phyloP scores from a whole-genome alignment of 2,888 invertebrate species.

The Microctonus aethiopoides region DNA sequence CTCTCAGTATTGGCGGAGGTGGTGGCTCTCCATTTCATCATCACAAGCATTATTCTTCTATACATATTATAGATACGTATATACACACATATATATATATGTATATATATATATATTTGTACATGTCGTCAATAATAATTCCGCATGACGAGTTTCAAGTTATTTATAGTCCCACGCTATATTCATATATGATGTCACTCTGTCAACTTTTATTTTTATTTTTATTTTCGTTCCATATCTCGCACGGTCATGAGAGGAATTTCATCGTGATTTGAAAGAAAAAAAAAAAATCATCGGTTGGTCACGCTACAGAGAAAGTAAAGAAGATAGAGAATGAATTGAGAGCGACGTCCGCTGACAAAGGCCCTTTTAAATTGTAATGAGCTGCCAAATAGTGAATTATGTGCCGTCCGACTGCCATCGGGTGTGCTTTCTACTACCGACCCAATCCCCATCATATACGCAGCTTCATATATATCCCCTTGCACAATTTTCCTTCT shows the following conservation, averaged over 20 bases:
- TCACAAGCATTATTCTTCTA: not conserved
- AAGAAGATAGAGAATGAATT: slow-evolving; percentile 21
- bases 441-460: slow-evolving; percentile 22
- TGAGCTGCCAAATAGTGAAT: slow-evolving; percentile 68
- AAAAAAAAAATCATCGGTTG: slow-evolving; percentile 3
- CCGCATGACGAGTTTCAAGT: slow-evolving; percentile 1
- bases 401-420: slow-evolving; percentile 64
- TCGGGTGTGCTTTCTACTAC: slow-evolving; percentile 52
- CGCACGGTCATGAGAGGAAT: not conserved
- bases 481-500: slow-evolving; percentile 33
- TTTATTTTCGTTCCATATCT: not conserved
- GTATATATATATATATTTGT: not conserved
- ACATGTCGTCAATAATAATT: not conserved
- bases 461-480: slow-evolving; percentile 32
- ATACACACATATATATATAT: not conserved
- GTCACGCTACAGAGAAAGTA: slow-evolving; percentile 9
- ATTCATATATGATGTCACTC: slow-evolving; percentile 5
- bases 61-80: not conserved
- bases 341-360: slow-evolving; percentile 31
- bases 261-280: not conserved
- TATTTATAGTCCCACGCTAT: slow-evolving; percentile 7
- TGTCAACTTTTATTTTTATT: not conserved
- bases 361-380: slow-evolving; percentile 66
- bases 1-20: slow-evolving; percentile 19
- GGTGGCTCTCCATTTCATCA: slow-evolving; percentile 22